phyloP scores from a whole-genome alignment of 2,888 invertebrate species.

The Masnerella sp. region DNA sequence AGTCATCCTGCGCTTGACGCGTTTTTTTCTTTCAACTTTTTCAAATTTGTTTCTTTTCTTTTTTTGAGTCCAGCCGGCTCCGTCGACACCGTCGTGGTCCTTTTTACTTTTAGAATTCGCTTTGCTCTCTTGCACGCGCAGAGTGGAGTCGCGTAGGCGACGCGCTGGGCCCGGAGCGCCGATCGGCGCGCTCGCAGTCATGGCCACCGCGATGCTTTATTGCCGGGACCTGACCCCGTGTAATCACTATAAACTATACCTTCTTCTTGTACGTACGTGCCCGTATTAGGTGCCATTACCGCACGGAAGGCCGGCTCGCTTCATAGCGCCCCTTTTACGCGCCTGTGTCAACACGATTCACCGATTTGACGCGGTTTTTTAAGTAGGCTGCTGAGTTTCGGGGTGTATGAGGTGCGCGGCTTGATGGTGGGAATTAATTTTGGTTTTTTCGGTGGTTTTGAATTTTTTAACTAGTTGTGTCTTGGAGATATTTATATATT shows the following conservation, averaged over 20 bases:
- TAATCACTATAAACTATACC: constrained; percentile 77
- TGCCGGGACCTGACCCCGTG: constrained; percentile 77
- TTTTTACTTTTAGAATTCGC: constrained; percentile 74
- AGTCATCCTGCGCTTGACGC: constrained; percentile 47
- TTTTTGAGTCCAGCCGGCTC: constrained; percentile 47
- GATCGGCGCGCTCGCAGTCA: constrained; percentile 66
- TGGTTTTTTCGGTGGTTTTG: no score
- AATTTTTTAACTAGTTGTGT: no score
- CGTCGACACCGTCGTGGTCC: constrained; percentile 63
- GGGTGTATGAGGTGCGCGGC: no score
- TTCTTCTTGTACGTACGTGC: constrained; percentile 73
- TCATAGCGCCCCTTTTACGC: constrained; percentile 52
- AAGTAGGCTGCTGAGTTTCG: no score
- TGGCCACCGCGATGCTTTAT: constrained; percentile 77
- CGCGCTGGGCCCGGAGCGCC: constrained; percentile 40
- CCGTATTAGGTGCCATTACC: constrained; percentile 76
- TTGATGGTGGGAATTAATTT: no score
- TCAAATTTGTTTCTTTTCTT: constrained; percentile 35
- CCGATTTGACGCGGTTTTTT: no score
- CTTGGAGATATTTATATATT: no score
- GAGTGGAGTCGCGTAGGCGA: constrained; percentile 71
- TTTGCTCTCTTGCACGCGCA: constrained; percentile 72
- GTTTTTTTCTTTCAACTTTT: constrained; percentile 11
- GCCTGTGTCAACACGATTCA: constrained; percentile 46
- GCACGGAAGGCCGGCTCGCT: constrained; percentile 63